A percentile compares a stretch with the other conserved stretches of the same genome.
Conservation (phyloP, 2,113 vertebrate genomes). For the Bujurquina vittata region DNA sequence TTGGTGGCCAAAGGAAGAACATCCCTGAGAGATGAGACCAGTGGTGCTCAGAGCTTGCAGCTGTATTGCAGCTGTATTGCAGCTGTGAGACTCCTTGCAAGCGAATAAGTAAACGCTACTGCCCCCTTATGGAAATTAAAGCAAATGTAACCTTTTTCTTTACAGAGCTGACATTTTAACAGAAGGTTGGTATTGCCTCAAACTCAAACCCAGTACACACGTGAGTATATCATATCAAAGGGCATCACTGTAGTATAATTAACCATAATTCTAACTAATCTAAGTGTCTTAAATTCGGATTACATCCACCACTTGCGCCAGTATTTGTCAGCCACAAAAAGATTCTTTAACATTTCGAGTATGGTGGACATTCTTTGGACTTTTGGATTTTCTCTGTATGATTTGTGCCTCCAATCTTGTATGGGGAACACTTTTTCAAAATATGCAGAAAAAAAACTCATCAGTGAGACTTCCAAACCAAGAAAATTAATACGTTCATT, state of each 20-base stretch:
- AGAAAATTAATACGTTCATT: neutral
- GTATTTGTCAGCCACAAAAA: neutral
- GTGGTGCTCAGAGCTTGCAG: neutral
- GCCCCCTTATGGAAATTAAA: constrained; percentile 34
- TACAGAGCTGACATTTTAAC: neutral
- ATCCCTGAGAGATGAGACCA: neutral
- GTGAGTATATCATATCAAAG: neutral
- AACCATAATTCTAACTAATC: neutral
- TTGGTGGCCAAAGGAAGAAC: neutral
- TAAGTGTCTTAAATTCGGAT: neutral
- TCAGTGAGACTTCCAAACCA: neutral
- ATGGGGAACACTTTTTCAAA: neutral
- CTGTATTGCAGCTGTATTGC: constrained; percentile 9
- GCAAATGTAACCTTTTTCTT: neutral
- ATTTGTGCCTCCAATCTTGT: neutral
- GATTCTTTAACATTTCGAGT: too few species aligned
- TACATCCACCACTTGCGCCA: neutral
- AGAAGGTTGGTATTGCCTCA: neutral
- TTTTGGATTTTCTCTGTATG: neutral
- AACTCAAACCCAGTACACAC: neutral
- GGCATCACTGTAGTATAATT: neutral
- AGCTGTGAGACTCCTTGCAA: neutral
- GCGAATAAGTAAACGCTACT: constrained; percentile 3
- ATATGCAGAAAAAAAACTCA: neutral
- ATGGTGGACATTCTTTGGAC: neutral